Conservation (phyloP, 2,113 vertebrate genomes). For the Thryonomys swinderianus region DNA sequence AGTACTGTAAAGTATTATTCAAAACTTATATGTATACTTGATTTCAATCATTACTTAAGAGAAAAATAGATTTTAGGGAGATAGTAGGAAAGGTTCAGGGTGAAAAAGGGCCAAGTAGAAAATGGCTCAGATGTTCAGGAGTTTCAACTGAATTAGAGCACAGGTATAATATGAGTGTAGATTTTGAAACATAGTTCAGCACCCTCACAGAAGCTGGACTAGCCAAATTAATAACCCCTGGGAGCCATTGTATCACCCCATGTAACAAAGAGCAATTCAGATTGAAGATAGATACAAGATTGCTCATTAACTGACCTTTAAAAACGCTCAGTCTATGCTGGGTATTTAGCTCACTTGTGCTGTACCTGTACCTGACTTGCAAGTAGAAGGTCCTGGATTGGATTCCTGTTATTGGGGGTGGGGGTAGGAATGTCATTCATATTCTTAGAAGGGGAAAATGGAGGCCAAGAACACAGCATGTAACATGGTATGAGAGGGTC, state of each 20-base stretch:
- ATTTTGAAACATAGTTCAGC: conserved; percentile 36
- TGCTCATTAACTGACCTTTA: neutral
- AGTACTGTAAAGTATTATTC: neutral
- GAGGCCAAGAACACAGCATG: neutral
- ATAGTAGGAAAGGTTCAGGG: neutral
- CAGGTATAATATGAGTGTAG: neutral
- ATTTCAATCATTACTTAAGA: neutral
- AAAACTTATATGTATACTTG: neutral
- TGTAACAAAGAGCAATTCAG: neutral
- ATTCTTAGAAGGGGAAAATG: neutral
- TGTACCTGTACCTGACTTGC: too few species aligned
- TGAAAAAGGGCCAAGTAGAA: neutral
- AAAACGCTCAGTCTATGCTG: too few species aligned
- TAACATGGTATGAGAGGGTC: neutral
- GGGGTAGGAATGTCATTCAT: neutral
- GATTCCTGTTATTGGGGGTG: neutral
- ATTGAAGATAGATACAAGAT: neutral
- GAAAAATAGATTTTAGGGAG: neutral
- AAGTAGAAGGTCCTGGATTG: too few species aligned
- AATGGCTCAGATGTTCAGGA: conserved; percentile 19
- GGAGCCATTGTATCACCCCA: neutral
- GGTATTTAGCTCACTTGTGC: too few species aligned
- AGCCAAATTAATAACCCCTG: neutral
- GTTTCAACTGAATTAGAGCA: neutral
- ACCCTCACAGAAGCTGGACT: neutral